Evolutionary conservation across 2,888 invertebrate genomes (phyloP).

Genomic region (Glyphotaelius pellucidus): DNA sequence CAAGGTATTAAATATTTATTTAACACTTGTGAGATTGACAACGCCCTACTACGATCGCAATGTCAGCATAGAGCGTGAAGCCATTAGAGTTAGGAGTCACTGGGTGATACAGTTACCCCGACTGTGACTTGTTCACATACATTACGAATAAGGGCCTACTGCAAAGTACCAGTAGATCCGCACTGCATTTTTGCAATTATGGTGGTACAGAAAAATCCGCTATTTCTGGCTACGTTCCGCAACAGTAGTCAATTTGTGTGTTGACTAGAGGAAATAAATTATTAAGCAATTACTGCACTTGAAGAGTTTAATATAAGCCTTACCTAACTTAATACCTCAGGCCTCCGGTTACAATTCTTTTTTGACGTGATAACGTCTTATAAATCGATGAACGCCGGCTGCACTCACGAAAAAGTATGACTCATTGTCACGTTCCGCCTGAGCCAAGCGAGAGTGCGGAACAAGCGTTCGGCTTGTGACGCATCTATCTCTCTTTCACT

Average conservation of each 20-base stretch:
- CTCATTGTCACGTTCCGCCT: too few species aligned
- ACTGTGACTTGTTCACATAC: slow-evolving; percentile 20
- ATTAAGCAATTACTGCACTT: neutral
- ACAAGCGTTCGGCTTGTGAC: too few species aligned
- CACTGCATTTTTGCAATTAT: slow-evolving; percentile 18
- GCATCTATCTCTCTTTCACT: too few species aligned
- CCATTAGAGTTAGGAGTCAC: neutral
- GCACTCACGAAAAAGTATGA: too few species aligned
- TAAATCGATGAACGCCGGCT: too few species aligned
- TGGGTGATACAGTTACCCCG: neutral
- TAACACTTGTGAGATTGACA: neutral
- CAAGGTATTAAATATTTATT: neutral
- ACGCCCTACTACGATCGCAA: neutral
- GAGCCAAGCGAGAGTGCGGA: too few species aligned
- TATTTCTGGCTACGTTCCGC: slow-evolving; percentile 21
- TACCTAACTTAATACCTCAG: too few species aligned
- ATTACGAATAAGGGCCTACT: slow-evolving; percentile 30
- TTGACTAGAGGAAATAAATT: neutral
- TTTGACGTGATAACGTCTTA: too few species aligned
- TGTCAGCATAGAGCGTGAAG: neutral
- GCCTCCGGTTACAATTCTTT: too few species aligned
- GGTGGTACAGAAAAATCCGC: slow-evolving; percentile 4
- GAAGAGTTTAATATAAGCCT: neutral
- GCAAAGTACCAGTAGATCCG: neutral
- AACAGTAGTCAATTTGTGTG: neutral